A percentile compares a stretch with the other conserved stretches of the same genome.
Conservation (phyloP, 1,140 invertebrate species). For the Zophobas morio region DNA sequence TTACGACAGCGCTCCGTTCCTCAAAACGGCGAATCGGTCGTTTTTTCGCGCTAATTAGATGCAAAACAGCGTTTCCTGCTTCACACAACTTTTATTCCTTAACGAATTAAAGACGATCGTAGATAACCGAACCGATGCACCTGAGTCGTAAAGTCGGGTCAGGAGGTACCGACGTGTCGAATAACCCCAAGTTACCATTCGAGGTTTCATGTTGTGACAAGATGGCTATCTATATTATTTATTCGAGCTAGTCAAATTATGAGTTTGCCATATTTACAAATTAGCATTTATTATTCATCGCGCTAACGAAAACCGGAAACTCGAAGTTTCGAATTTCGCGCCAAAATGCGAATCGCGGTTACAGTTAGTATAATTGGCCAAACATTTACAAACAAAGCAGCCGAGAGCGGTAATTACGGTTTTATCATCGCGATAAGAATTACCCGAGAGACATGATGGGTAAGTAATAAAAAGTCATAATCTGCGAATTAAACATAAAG, state of each 20-base stretch:
- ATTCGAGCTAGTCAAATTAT: too few relatives aligned
- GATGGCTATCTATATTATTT: too few relatives aligned
- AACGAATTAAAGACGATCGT: conserved; percentile 20
- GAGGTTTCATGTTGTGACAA: too few relatives aligned
- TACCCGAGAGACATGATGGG: conserved; percentile 22
- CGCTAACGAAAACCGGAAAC: neutral
- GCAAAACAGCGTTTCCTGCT: conserved; percentile 35
- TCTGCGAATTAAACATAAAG: neutral
- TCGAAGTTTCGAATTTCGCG: too few relatives aligned
- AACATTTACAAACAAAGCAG: conserved; percentile 35
- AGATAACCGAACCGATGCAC: conserved; percentile 6
- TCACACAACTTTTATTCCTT: conserved; percentile 22
- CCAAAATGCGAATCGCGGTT: neutral
- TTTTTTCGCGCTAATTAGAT: conserved; percentile 30
- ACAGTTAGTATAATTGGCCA: conserved; percentile 27
- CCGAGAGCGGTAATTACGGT: conserved; percentile 8
- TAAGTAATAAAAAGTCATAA: conserved; percentile 24
- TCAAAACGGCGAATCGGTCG: neutral
- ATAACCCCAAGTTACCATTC: too few relatives aligned
- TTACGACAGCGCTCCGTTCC: conserved; percentile 14
- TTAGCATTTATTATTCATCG: too few relatives aligned
- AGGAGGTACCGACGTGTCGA: too few relatives aligned
- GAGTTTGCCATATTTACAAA: too few relatives aligned
- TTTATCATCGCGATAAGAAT: conserved; percentile 14
- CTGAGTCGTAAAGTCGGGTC: neutral